Conservation (phyloP, 2,888 invertebrate genomes). For the Panzeria rudis region DNA sequence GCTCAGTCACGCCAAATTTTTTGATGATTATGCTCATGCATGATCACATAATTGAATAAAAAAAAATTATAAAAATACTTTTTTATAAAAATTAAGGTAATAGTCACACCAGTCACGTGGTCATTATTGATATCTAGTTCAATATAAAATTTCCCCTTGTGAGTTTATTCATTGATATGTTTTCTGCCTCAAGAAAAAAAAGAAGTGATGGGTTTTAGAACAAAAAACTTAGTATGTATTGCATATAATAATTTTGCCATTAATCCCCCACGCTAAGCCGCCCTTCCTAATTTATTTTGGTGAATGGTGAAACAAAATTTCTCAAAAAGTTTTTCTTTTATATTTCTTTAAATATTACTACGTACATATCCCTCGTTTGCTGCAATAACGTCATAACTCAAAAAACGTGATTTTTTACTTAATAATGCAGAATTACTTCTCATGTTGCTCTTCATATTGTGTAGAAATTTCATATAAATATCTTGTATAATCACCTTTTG, state of each 20-base stretch:
- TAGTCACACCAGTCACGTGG: background rate
- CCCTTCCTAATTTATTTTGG: background rate
- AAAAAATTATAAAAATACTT: background rate
- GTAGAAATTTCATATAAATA: too few relatives aligned
- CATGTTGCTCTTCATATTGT: too few relatives aligned
- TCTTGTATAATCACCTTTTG: too few relatives aligned
- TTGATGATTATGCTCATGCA: too few relatives aligned
- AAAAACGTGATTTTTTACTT: too few relatives aligned
- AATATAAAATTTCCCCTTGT: background rate
- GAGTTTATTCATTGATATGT: background rate
- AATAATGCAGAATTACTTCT: too few relatives aligned
- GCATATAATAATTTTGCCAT: background rate
- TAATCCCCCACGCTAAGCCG: background rate
- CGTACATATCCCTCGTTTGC: background rate
- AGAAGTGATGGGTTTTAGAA: background rate
- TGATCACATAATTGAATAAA: too few relatives aligned
- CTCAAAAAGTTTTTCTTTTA: background rate
- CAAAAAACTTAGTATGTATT: background rate
- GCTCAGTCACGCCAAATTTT: too few relatives aligned
- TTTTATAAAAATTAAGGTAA: background rate
- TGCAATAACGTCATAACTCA: too few relatives aligned
- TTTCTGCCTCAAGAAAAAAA: background rate
- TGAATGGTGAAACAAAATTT: background rate
- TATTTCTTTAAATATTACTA: background rate
- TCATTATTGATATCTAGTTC: background rate